Percentiles rank a stretch among this genome's conserved stretches.
These are phyloP conservation scores for Drosophila kepulauana DNA, from an alignment of 1,140 invertebrate genomes.

Conservation along the genomic window DNA sequence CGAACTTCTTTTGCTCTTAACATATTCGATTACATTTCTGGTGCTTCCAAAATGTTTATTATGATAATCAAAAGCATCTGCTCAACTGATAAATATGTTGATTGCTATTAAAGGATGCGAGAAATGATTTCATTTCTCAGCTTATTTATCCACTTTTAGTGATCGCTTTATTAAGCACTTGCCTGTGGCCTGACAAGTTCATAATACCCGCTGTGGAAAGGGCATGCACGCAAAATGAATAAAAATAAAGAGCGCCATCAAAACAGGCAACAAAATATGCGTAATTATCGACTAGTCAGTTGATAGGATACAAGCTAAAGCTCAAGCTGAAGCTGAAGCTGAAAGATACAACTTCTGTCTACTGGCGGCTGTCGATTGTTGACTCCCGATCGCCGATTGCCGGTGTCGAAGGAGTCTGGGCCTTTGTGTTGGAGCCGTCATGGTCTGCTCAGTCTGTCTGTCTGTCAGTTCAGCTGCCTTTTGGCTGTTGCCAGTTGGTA, in stretches of 20 bases:
- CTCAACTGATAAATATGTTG: not conserved
- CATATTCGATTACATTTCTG: not conserved
- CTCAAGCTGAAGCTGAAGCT: not conserved
- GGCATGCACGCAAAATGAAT: constrained; percentile 37
- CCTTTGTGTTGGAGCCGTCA: constrained; percentile 73
- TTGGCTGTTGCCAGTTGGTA: constrained; percentile 38
- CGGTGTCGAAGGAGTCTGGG: constrained; percentile 47
- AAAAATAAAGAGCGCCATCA: constrained; percentile 74
- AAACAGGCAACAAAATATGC: constrained; percentile 82
- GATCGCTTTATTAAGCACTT: not conserved
- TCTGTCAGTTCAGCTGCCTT: constrained; percentile 8
- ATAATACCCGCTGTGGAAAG: constrained; percentile 37
- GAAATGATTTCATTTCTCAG: not conserved
- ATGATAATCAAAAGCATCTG: constrained; percentile 1
- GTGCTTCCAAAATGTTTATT: not conserved
- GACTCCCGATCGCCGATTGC: constrained; percentile 6
- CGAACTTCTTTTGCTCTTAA: constrained; percentile 68
- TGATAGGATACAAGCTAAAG: constrained; percentile 24
- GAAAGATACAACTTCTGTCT: not conserved
- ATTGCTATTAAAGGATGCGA: not conserved
- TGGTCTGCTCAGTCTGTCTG: constrained; percentile 23
- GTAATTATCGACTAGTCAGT: constrained; percentile 74
- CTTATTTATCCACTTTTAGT: not conserved
- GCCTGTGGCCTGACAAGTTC: constrained; percentile 20
- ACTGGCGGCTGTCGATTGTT: constrained; percentile 19